Conservation (phyloP, 1,140 invertebrate species). For the Bombus difficillimus region DNA sequence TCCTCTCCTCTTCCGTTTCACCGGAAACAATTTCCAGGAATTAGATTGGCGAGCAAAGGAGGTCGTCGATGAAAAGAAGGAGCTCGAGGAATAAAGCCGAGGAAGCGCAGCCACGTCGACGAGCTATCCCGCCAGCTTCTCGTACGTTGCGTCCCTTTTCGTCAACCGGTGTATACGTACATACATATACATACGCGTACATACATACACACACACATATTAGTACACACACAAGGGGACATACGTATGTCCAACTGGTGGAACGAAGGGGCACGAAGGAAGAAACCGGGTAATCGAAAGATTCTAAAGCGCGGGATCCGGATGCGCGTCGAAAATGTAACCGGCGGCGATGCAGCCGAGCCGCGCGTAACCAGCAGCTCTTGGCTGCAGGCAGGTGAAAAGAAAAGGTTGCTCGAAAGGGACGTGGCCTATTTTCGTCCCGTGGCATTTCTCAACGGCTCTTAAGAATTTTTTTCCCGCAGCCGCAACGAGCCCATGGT, state of each 20-base stretch:
- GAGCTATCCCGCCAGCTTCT: background rate
- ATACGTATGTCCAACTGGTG: background rate
- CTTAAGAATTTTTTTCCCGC: slow-evolving; percentile 54
- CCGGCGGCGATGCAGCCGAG: slow-evolving; percentile 28
- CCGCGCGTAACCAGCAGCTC: slow-evolving; percentile 28
- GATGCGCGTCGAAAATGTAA: slow-evolving; percentile 23
- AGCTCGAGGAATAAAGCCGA: background rate
- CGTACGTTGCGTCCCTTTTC: background rate
- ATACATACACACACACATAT: too few species aligned
- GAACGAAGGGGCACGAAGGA: background rate
- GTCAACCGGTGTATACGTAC: background rate
- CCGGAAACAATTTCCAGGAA: slow-evolving; percentile 28
- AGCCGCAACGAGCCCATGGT: slow-evolving; percentile 40
- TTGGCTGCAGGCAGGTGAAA: slow-evolving; percentile 40
- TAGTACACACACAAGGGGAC: too few species aligned
- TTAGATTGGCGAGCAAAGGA: slow-evolving; percentile 12
- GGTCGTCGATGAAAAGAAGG: slow-evolving; percentile 13
- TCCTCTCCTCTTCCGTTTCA: background rate
- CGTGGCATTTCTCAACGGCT: slow-evolving; percentile 49
- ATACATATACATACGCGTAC: background rate
- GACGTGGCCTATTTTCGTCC: slow-evolving; percentile 58
- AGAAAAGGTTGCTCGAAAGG: slow-evolving; percentile 38
- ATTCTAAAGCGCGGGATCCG: background rate
- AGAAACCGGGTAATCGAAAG: slow-evolving; percentile 18
- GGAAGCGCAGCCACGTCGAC: background rate